Conservation (phyloP, 2,888 invertebrate species). For the Alcis repandata region DNA sequence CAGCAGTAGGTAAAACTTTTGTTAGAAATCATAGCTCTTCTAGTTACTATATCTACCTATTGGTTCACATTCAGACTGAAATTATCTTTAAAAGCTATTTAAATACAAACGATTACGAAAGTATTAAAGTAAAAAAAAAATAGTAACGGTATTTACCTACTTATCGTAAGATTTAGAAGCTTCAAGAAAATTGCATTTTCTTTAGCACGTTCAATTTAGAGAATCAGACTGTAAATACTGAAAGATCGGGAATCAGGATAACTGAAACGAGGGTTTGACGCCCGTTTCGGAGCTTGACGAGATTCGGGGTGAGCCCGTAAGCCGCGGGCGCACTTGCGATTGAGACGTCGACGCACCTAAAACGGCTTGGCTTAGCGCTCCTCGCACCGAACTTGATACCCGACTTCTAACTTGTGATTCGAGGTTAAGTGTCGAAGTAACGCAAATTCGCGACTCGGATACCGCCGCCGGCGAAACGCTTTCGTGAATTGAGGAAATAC, state of each 20-base stretch:
- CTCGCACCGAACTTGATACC: conserved; percentile 76
- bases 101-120: too few relatives aligned
- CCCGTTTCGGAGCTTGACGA: conserved; percentile 72
- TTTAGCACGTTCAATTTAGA: conserved; percentile 40
- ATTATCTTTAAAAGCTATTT: too few relatives aligned
- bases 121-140: too few relatives aligned
- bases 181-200: conserved; percentile 18
- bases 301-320: conserved; percentile 72
- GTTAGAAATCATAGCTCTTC: too few relatives aligned
- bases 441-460: conserved; percentile 76
- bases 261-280: conserved; percentile 77
- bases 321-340: conserved; percentile 76
- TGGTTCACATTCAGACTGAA: too few relatives aligned
- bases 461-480: conserved; percentile 50
- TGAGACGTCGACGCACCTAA: conserved; percentile 79
- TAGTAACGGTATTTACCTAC: too few relatives aligned
- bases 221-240: conserved; percentile 62
- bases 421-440: conserved; percentile 81
- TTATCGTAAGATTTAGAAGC: conserved; percentile 2
- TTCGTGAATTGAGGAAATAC: conserved; percentile 60
- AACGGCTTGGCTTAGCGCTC: conserved; percentile 80
- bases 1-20: too few relatives aligned
- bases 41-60: too few relatives aligned
- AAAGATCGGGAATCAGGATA: conserved; percentile 70
- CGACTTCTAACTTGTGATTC: conserved; percentile 80